Conservation (phyloP, 1,140 invertebrate species). For the Neodiprion lecontei region DNA sequence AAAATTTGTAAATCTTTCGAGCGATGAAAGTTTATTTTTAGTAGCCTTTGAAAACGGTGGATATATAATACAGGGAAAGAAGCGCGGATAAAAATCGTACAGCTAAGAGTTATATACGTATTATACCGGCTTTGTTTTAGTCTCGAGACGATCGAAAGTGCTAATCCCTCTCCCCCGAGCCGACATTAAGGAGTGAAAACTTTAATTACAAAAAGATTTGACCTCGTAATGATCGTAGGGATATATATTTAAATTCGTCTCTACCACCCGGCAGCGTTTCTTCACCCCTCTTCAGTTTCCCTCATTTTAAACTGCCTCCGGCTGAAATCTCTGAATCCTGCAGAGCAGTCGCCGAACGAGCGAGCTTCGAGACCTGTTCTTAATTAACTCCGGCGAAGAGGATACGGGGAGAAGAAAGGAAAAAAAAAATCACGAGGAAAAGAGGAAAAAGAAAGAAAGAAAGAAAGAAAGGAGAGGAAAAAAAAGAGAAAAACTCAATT, state of each 20-base stretch:
- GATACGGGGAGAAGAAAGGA: no score
- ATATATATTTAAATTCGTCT: background rate
- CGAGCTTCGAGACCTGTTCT: background rate
- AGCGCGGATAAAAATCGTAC: no score
- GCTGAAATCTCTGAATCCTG: background rate
- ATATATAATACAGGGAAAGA: no score
- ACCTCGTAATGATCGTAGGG: conserved; percentile 2
- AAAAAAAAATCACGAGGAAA: background rate
- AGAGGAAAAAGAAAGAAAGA: background rate
- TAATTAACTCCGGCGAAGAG: background rate
- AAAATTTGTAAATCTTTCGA: no score
- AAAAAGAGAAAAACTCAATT: background rate
- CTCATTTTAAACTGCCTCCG: background rate
- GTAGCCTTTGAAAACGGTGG: no score
- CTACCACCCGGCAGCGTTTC: background rate
- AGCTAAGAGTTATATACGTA: no score
- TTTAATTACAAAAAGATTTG: conserved; percentile 5
- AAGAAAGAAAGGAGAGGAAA: background rate
- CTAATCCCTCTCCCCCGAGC: background rate
- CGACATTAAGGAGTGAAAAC: background rate
- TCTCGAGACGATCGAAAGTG: background rate
- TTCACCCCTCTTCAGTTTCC: background rate
- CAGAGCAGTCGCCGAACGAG: no score
- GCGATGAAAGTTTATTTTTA: no score
- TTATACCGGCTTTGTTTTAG: background rate